Base-by-base conservation (phyloP, 1,140 invertebrate species). In the Chironomus striatipennis region DNA sequence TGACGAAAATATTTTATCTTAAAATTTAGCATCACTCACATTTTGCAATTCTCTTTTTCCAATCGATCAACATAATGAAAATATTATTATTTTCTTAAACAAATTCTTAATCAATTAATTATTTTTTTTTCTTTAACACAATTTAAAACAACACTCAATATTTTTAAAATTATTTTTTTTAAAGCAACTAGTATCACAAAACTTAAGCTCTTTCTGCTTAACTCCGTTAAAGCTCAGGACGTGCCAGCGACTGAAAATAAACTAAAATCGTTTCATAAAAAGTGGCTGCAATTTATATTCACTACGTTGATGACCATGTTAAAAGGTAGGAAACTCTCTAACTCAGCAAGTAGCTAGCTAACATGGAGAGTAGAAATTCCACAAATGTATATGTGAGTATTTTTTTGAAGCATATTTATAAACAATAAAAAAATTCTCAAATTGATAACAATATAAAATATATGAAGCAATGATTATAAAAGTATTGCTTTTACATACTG, bases 21-120 rank as follows among this genome's bases (percentile, higher is more conserved):
- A n/a, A n/a, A n/a, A n/a, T n/a, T n/a, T 18, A 10, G 18, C n/a
- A n/a, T 65, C 57, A 70, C 65, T 70, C 65, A 70, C 65, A 70
- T 70, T 70, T 70, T 70, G 65, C n/a, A 10, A 70, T 17, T 7
- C 5, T 70, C 20, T 70, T 70, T 70, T 21, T 17, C 65, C 65
- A 70, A 20, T 17, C 18, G 65, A 18, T 20, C 5, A 21, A 18
- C 65, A 70, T 67, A 15, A 17, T 70, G 10, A 17, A 21, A 17
- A 20, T 7, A 5, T 70, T 21, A 18, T 70, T 70, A 18, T 20
- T n/a, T 2, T 12, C 2, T 12, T 3, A n/a, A 10, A 57, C 7
- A 12, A 57, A 12, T 10, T 57, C 7, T 12, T 2, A 12, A 57
- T 7, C 9, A n/a, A 1, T 57, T 12, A 12, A 57, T 12, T 12